Percentiles rank a stretch among this genome's conserved stretches.
Evolutionary conservation across 2,888 invertebrate genomes (phyloP).

Genomic region (Apomyelois bistriatella): DNA sequence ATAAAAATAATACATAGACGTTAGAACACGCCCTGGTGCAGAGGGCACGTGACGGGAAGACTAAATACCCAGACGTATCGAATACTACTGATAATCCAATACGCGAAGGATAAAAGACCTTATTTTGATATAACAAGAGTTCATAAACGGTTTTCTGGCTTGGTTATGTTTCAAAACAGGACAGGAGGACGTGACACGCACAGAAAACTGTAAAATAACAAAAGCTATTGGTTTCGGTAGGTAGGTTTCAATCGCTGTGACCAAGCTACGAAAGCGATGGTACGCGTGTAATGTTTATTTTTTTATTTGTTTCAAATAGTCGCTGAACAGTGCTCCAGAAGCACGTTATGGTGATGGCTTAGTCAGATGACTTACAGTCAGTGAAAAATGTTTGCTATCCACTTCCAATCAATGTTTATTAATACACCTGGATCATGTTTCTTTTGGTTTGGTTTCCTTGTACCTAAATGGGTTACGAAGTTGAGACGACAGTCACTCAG

Average conservation of each 20-base stretch:
- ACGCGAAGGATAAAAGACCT: constrained; percentile 34
- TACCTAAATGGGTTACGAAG: no score
- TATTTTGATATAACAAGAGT: constrained; percentile 29
- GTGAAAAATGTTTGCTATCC: no score
- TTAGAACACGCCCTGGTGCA: constrained; percentile 49
- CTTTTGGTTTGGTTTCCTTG: no score
- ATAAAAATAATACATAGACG: constrained; percentile 63
- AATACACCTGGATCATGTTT: no score
- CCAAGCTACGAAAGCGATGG: background rate
- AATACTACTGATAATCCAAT: constrained; percentile 34
- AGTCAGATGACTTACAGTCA: no score
- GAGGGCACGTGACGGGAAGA: constrained; percentile 63
- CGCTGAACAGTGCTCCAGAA: no score
- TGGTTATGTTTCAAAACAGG: constrained; percentile 37
- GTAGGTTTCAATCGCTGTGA: constrained; percentile 21
- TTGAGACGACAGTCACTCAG: no score
- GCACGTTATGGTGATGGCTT: no score
- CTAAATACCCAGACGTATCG: constrained; percentile 41
- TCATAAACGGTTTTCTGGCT: constrained; percentile 12
- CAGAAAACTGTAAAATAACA: constrained; percentile 42
- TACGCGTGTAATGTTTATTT: background rate
- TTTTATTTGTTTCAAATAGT: background rate
- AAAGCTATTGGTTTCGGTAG: constrained; percentile 25
- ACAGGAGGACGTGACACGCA: constrained; percentile 60
- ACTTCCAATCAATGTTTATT: no score